Evolutionary conservation across 1,140 invertebrate genomes (phyloP), one percentile per base, ranked within the genome.

Genomic region (Neodiprion lecontei): DNA sequence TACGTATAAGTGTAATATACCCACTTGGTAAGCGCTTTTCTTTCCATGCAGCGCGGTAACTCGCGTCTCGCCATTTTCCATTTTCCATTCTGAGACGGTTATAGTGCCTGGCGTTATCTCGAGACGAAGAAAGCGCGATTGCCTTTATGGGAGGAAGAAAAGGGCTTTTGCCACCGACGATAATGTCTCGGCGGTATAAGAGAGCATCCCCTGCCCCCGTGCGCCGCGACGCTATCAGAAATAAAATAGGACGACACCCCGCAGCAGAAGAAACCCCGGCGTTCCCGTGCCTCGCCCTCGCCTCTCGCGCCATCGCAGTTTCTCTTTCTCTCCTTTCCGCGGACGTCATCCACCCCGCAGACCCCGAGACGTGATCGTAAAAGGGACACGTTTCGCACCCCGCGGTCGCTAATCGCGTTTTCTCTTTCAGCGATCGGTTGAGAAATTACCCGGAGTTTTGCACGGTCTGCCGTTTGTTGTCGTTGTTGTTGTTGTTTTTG

Each of bases 71-170:
- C 53, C 53, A 61, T 61, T 61, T 61, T 61, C 53, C 11, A 61
- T 61, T 61, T 61, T 61, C n/a, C n/a, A 61, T 12, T 61, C 53
- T 61, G 53, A 17, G 53, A 17, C 28, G 11, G 53, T 61, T 61
- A 61, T 61, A 61, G 11, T 17, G n/a, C 53, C n/a, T 17, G 28
- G 53, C 53, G 53, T 61, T 61, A 61, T 61, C 53, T 61, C 53
- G 53, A 17, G n/a, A 61, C 53, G 53, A 61, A 61, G 53, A 61
- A 61, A 61, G 53, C 53, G 53, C 53, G 53, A 61, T 61, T 61
- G 53, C 53, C 53, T 61, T 61, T 61, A 61, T 61, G 53, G 53
- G 53, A 40, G 53, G 53, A 61, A 61, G 53, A 61, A 61, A 61
- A 61, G 53, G 53, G 53, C 53, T 61, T 61, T 61, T 61, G 53